A percentile compares a stretch with the other conserved stretches of the same genome.
Evolutionary conservation across 2,888 invertebrate genomes (phyloP).

Genomic region (Caenorhabditis sp.): DNA sequence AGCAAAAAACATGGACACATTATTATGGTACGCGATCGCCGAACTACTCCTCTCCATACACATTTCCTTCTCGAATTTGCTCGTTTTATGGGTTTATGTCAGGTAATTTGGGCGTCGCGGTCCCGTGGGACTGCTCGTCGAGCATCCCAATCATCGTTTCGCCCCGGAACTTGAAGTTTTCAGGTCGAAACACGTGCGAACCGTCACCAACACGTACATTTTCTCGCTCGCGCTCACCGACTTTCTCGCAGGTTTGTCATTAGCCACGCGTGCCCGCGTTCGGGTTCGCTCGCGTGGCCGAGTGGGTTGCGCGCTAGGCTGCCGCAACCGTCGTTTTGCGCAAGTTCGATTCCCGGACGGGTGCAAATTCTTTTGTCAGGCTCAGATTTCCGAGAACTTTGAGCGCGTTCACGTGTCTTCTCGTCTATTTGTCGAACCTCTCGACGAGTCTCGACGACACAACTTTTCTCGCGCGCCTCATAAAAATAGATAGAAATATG

Average conservation of each 20-base stretch:
- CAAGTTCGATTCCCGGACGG: not conserved
- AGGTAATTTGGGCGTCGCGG: conserved; percentile 33
- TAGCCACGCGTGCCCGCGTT: not conserved
- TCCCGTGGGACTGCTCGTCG: too few species aligned
- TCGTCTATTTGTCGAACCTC: conserved; percentile 4
- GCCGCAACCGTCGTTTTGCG: not conserved
- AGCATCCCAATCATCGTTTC: not conserved
- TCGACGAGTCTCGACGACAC: too few species aligned
- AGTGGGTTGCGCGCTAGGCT: not conserved
- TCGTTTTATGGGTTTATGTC: conserved; percentile 76
- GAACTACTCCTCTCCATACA: conserved; percentile 76
- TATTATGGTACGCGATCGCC: conserved; percentile 70
- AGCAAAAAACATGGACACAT: conserved; percentile 38
- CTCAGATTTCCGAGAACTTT: too few species aligned
- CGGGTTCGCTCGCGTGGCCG: not conserved
- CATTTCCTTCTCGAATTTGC: conserved; percentile 74
- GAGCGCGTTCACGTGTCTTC: too few species aligned
- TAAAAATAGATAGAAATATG: conserved; percentile 5
- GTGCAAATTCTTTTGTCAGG: not conserved
- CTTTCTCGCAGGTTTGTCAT: conserved; percentile 71
- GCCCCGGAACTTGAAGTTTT: conserved; percentile 1
- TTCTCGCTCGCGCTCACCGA: conserved; percentile 77
- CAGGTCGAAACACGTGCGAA: conserved; percentile 70
- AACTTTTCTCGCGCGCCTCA: conserved; percentile 1
- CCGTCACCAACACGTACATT: conserved; percentile 78